Evolutionary conservation across 2,888 invertebrate species (phyloP), one percentile per base, ranked within the genome.

Genomic region (Agriopis leucophaearia): DNA sequence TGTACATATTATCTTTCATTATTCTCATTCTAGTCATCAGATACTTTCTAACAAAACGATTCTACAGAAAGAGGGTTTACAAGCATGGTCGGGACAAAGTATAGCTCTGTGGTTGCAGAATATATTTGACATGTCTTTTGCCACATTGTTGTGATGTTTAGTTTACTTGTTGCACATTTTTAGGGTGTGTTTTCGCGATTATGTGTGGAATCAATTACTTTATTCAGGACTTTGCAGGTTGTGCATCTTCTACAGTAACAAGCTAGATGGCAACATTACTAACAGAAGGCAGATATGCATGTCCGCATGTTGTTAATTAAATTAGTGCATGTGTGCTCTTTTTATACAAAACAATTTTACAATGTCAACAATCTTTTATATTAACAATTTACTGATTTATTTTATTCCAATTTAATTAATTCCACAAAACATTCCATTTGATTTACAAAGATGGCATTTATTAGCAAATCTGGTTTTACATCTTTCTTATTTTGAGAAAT

Each of bases 1-100:
- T 97, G 80, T 97, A 97, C 90, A 92, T 96, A 81, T 95, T 95
- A 84, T 97, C 97, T 85, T 96, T 96, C 81, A 88, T 95, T 78
- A 96, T 97, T 87, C 95, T 98, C 86, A 94, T 96, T 78, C 84
- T 97, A 82, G 96, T 97, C 74, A 96, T 97, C 81, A 95, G 96
- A 82, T 95, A 96, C 87, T 97, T 98, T 87, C 94, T 97, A 76
- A 95, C 95, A 78, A 95, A 95, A 85, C 95, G 95, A 79, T 91
- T 92, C 77, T 96, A 97, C 87, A 96, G 96, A 83, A 97, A 96
- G 88, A 97, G 96, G 89, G 89, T 94, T 78, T 96, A 96, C 87
- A 94, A 95, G 78, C 96, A 96, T 90, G 96, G 96, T 73, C 88
- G 96, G 78, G 96, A 96, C 78, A 97, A 96, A 94, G 96, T 96